Base-by-base conservation (phyloP, 1,140 invertebrate species). In the Physella acuta region DNA sequence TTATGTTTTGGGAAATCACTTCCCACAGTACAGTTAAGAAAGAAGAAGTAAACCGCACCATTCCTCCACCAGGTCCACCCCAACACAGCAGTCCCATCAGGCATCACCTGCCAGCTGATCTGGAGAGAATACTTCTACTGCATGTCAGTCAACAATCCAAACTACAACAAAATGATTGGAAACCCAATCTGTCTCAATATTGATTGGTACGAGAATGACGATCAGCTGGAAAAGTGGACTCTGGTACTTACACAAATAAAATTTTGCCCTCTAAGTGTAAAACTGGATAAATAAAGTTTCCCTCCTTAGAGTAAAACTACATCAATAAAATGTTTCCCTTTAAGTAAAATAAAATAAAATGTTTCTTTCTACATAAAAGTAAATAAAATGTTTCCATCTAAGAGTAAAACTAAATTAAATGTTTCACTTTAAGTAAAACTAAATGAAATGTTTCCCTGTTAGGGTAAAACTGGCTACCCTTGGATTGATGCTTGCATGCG, bases 111-210 rank as follows among this genome's bases (percentile, higher is more conserved):
- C 0, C 93, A 95, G 84, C 85, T 96, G 34, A 82, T 95, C 0
- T 95, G 93, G 93, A 87, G 94, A 59, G 93, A 96, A 82, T 96
- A 95, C 80, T 95, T 95, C 81, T 95, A 96, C 81, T 93, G 91
- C 78, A 92, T 92, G 28, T 93, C 93, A 0, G 93, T 93, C 3
- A 91, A 91, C 75, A 95, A 94, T 84, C 89, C 92, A 0, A 92
- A 93, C 78, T 96, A 94, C 83, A 92, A 94, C 81, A 88, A 89
- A 68, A 94, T 95, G 92, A 86, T 90, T 53, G 92, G 91, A 0
- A 96, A 96, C 84, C 92, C 93, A 0, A 94, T 95, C 76, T 96
- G 94, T 83, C 90, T 94, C 1, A 93, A 95, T 85, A 94, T 96
- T 77, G 92, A 92, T 0, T 96, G 93, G 93, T 91, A 94, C 79